These are phyloP conservation scores for Polyommatus iphigenia DNA, from an alignment of 2,888 invertebrate genomes.

Conservation along the genomic window DNA sequence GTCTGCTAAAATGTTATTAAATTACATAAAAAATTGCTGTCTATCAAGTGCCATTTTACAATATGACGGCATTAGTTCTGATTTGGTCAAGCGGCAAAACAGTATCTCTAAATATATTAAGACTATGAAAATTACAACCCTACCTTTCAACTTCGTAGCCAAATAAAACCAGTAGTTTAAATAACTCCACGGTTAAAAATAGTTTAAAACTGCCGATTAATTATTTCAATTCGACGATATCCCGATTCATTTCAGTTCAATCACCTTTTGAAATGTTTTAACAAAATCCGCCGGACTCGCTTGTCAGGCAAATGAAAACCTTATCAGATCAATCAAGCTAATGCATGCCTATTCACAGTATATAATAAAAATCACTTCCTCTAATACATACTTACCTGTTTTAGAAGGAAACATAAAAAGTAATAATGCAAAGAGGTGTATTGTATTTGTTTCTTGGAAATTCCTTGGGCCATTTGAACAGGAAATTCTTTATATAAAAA, in stretches of 20 bases:
- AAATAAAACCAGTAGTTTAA: not conserved
- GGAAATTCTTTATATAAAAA: too few species aligned
- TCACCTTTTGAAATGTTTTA: conserved; percentile 23
- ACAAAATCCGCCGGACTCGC: conserved; percentile 34
- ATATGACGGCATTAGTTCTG: too few species aligned
- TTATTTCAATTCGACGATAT: not conserved
- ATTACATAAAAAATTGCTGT: too few species aligned
- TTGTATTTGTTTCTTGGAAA: not conserved
- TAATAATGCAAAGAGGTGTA: conserved; percentile 5
- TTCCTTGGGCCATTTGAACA: not conserved
- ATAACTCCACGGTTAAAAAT: conserved; percentile 5
- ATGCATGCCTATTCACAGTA: conserved; percentile 35
- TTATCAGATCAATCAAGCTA: conserved; percentile 41
- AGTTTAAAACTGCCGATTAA: not conserved
- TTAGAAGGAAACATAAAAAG: not conserved
- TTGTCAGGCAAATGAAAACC: conserved; percentile 47
- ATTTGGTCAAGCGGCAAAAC: too few species aligned
- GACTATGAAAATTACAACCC: too few species aligned
- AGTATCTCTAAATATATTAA: too few species aligned
- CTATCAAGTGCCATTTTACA: too few species aligned
- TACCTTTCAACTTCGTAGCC: too few species aligned
- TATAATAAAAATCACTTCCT: conserved; percentile 27
- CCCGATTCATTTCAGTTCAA: conserved; percentile 13
- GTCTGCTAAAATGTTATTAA: too few species aligned
- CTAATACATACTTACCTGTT: conserved; percentile 8